A percentile compares a stretch with the other conserved stretches of the same genome.
Evolutionary conservation across 2,888 invertebrate genomes (phyloP).

Genomic region (Oxyscelio sp.): DNA sequence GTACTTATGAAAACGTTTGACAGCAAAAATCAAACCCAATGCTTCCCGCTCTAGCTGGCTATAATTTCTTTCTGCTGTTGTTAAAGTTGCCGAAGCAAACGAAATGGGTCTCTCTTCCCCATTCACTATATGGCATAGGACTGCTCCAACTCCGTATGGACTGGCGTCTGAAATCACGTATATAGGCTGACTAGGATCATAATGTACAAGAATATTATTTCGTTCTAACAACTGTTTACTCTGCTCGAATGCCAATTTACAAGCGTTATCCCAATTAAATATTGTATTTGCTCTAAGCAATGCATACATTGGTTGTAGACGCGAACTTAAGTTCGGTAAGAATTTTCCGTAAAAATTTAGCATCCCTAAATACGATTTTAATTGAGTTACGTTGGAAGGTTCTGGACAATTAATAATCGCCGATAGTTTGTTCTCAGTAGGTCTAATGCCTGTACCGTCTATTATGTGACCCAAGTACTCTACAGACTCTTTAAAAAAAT

Average conservation of each 20-base stretch:
- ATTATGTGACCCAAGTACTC: conserved; percentile 46
- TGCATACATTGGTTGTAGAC: not conserved
- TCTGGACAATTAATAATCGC: conserved; percentile 28
- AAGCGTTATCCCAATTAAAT: not conserved
- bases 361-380: conserved; percentile 81
- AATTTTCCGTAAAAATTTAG: conserved; percentile 84
- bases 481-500: conserved; percentile 18
- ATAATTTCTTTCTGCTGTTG: conserved; percentile 76
- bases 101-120: conserved; percentile 69
- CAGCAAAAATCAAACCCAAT: conserved; percentile 78
- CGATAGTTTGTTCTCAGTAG: conserved; percentile 6
- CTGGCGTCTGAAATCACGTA: conserved; percentile 81
- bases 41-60: conserved; percentile 79
- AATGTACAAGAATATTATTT: not conserved
- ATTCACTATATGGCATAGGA: conserved; percentile 72
- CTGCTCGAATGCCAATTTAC: conserved; percentile 16
- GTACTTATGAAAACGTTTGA: conserved; percentile 77
- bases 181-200: conserved; percentile 22
- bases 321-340: conserved; percentile 40
- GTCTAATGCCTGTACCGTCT: conserved; percentile 30
- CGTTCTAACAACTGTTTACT: conserved; percentile 12
- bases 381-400: conserved; percentile 72
- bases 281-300: not conserved
- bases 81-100: conserved; percentile 74
- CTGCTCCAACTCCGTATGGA: conserved; percentile 82